Percentiles rank a stretch among this genome's conserved stretches.
phyloP scores from a whole-genome alignment of 2,888 invertebrate genomes.

The Erpobdella octoculata region DNA sequence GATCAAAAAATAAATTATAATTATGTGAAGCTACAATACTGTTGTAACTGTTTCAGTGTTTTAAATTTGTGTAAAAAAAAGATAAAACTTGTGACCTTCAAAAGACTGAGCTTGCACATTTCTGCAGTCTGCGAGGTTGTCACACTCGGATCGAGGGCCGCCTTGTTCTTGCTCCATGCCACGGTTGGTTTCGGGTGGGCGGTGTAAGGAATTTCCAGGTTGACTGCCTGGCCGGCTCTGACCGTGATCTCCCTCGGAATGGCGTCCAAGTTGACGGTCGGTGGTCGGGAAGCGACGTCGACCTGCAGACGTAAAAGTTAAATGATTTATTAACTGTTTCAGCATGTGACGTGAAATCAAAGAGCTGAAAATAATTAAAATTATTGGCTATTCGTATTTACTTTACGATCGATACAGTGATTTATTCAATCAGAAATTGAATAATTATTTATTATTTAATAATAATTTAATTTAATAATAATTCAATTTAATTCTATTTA shows the following conservation, averaged over 20 bases:
- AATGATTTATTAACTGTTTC: not conserved
- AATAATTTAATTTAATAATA: not conserved
- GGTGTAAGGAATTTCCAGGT: slow-evolving; percentile 79
- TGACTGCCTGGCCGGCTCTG: slow-evolving; percentile 78
- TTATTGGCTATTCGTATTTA: not conserved
- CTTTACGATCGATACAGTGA: not conserved
- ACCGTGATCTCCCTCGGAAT: slow-evolving; percentile 71
- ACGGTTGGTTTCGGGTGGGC: slow-evolving; percentile 51
- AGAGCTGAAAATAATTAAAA: not conserved
- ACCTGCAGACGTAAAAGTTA: not conserved
- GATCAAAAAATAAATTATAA: not conserved
- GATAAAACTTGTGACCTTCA: slow-evolving; percentile 48
- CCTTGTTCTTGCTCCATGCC: slow-evolving; percentile 84
- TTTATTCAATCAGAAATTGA: not conserved
- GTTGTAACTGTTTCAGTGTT: not conserved
- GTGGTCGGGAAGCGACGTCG: slow-evolving; percentile 65
- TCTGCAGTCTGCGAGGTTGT: slow-evolving; percentile 44
- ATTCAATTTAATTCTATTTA: not conserved
- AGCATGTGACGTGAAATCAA: not conserved
- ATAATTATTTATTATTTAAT: not conserved
- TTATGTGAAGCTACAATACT: not conserved
- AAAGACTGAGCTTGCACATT: slow-evolving; percentile 36
- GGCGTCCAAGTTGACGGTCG: slow-evolving; percentile 73
- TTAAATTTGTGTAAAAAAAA: not conserved
- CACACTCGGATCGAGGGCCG: slow-evolving; percentile 60